Base-by-base conservation (phyloP, 2,113 vertebrate species). In the Periophthalmodon schlosseri region DNA sequence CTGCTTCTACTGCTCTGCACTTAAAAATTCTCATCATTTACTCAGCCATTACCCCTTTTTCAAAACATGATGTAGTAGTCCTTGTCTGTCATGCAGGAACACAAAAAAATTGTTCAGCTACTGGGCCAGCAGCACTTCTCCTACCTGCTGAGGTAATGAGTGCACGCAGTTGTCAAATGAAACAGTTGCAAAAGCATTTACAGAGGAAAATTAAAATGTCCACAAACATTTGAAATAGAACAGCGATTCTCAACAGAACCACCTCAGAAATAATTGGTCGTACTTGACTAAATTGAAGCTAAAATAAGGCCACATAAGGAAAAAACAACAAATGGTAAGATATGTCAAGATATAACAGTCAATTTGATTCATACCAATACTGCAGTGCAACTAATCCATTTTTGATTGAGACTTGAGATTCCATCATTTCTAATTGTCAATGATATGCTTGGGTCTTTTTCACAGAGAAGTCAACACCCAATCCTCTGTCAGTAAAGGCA, bases 101-200 rank as follows among this genome's bases (percentile, higher is more conserved):
- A 7, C 46, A 28, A 60, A 60, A 28, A 28, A 60, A 12, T 14
- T 1, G 4, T 60, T 60, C 6, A 61, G 63, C 50, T 33, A 50
- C 4, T 60, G 7, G 52, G 1, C 46, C 68, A 47, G 21, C 58
- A 66, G 54, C 50, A 74, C 50, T 72, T 47, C 46, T 78, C 21
- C 63, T 69, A 72, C 75, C 69, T 76, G 75, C 75, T 72, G 50
- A 71, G 58, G 34, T 82, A 82, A 83, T 24, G 50, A 76, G 54
- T 21, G 67, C 68, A 68, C 14, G 52, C 23, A 52, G 57, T 10
- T 60, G 61, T 67, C 28, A 84, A 79, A 81, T 83, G 23, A 75
- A 79, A 68, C 58, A 34, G 13, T 57, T 68, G 69, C 21, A 71
- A 44, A 77, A 73, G 54, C 78, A 64, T 67, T 69, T 50, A 75